Base-by-base conservation (phyloP, 2,888 invertebrate species). In the Plebejus anna region DNA sequence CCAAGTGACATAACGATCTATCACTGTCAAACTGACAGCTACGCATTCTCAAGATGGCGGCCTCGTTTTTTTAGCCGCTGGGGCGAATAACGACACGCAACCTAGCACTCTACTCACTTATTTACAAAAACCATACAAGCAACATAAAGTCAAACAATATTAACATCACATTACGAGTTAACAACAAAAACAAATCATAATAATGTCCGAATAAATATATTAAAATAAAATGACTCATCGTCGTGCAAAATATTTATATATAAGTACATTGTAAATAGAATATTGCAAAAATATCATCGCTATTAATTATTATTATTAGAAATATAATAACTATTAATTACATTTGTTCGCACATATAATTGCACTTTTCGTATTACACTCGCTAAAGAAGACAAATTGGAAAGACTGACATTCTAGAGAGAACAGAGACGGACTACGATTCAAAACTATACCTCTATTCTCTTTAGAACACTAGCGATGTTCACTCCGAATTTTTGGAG, bases 281-380 rank as follows among this genome's bases (percentile, higher is more conserved):
- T 76, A 78, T 75, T 78, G 78, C 76, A 77, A 77, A 78, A 77
- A 78, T 77, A 78, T 79, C 28, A 73, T 73, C 16, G 28, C 32
- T 73, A 73, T 13, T 32, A 28, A 71, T 32, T 73, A 55, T 51
- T 32, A 71, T 32, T 73, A 55, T 51, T 32, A 66, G 73, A 73
- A 78, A 77, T 76, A 77, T 79, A 78, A 78, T 76, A 72, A 79
- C 73, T 80, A 81, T 81, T 79, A 22, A 22, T 22, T 80, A 80
- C 80, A 81, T 70, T 75, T 59, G 42, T 77, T 77, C 76, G 78
- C 75, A 77, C 77, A 77, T 66, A 77, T 80, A 81, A 81, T 80
- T 81, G 81, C 80, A 81, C 81, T 81, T 79, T 72, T 72, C 47
- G 28, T 70, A 76, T 51, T 73, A 55, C 28, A 51, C 16, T 55